Evolutionary conservation across 2,888 invertebrate genomes (phyloP), one percentile per base, ranked within the genome.

Genomic region (Lagria hirta): DNA sequence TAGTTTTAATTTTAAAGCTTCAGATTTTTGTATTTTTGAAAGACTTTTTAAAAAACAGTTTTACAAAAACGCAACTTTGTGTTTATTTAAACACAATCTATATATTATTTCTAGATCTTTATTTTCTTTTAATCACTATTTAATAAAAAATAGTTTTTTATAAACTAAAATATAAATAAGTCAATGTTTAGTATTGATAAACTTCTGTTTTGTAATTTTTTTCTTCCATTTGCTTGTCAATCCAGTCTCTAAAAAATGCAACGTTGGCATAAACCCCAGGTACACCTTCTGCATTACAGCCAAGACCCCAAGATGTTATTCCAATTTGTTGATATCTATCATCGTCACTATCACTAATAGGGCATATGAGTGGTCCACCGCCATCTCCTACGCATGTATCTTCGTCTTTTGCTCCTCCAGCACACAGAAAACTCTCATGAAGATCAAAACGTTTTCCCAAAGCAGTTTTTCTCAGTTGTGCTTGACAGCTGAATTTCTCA

Each of bases 221-320:
- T 1, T 28, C 35, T 12, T 15, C 17, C 42, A 67, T 35, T 33
- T 61, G 52, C 4, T 58, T 49, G 48, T 67, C 64, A 22, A 91
- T 83, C 89, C 90, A 90, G 7, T 71, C 65, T 1, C 83, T 74
- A 6, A 82, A 75, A 17, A 73, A 65, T 0, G 80, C 75, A 1
- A 90, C 78, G 62, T 84, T 83, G 0, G 81, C 84, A 62, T 89
- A 90, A 0, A 88, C 85, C 0, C 86, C 88, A 0, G 88, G 88
- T 10, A 79, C 75, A 22, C 77, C 73, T 32, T 76, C 72, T 35
- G 75, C 75, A 0, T 86, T 88, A 58, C 90, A 90, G 0, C 84
- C 86, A 51, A 90, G 83, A 10, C 90, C 89, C 89, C 89, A 90
- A 1, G 88, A 82, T 0, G 89, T 88, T 20, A 91, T 81, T 0